Evolutionary conservation across 53 echinoderm and acorn worm genomes (phyloP), one percentile per base, ranked within the genome.

Genomic region (Crossaster papposus): DNA sequence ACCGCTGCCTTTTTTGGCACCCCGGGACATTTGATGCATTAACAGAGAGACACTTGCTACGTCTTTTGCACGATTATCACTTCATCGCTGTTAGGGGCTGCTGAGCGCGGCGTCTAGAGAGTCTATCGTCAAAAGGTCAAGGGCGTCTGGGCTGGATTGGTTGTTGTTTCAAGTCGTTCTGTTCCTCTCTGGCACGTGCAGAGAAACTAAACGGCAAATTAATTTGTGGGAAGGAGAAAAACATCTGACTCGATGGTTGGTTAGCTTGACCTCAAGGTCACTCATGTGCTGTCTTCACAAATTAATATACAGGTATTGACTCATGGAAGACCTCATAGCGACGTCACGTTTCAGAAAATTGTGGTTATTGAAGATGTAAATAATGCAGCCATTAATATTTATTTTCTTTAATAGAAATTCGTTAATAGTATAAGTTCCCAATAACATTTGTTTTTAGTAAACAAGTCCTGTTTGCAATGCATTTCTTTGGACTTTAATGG

Each of bases 21-120:
- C 52, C 26, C 24, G 72, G 72, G 85, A 51, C 73, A 54, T 55
- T 54, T 7, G 28, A 37, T 83, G 83, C 85, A 85, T 85, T 72
- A 85, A 54, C 36, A 63, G 28, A 14, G 29, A 26, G 9, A 17
- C 3, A 50, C 24, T 29, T 51, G 50, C 51, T 15, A 14, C 38
- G 50, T 51, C 50, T 28, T 29, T n/a, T 38, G 24, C 38, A 20
- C 51, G 30, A 50, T 70, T 70, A 68, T 30, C 68, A 70, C 51
- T 70, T 14, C 83, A 70, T 70, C 70, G 51, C 17, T 52, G 20
- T 12, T 12, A 44, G 24, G 0, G 30, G 0, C 17, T n/a, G 65
- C 58, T 1, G 70, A 14, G 75, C 12, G 28, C 34, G 35, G 75
- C 71, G 71, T 30, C 58, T 18, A 68, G 68, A 8, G 75, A 32